Conservation (phyloP, 2,113 vertebrate species). For the Setophaga petechia region DNA sequence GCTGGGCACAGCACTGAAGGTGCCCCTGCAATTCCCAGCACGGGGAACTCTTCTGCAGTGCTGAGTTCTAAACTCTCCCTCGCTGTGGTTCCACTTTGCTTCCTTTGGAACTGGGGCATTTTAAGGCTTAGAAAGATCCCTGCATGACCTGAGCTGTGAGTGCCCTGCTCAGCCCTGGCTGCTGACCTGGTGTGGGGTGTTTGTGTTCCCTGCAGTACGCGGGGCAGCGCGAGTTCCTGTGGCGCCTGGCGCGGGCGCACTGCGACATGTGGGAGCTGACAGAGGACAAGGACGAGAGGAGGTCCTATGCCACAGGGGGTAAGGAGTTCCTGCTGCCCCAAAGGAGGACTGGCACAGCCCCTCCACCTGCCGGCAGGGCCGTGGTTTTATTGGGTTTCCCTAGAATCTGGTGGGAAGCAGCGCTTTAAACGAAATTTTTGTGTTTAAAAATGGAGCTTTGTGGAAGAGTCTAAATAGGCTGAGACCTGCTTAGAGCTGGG, state of each 20-base stretch:
- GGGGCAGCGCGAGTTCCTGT: slow-evolving; percentile 83
- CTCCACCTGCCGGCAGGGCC: fast-evolving
- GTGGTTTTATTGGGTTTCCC: fast-evolving
- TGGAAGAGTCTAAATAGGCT: not conserved
- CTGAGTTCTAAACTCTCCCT: fast-evolving
- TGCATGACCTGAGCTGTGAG: fast-evolving
- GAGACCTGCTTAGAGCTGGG: not conserved
- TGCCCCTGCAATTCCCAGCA: not conserved
- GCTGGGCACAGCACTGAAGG: not conserved
- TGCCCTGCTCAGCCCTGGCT: fast-evolving
- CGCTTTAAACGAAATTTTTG: fast-evolving
- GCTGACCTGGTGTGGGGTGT: fast-evolving
- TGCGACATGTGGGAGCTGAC: slow-evolving; percentile 84
- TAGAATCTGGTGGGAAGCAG: not conserved
- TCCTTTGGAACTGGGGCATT: fast-evolving
- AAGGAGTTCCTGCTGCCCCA: not conserved
- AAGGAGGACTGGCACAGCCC: fast-evolving
- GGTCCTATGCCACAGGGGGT: slow-evolving; percentile 73
- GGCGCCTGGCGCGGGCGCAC: slow-evolving; percentile 92
- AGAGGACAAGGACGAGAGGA: slow-evolving; percentile 77
- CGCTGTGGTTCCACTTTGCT: fast-evolving
- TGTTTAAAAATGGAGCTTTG: not conserved
- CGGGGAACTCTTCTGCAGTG: not conserved
- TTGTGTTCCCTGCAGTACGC: slow-evolving; percentile 72
- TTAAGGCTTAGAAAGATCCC: not conserved